Conservation (phyloP, 2,888 invertebrate species). For the Macroteleia sp. region DNA sequence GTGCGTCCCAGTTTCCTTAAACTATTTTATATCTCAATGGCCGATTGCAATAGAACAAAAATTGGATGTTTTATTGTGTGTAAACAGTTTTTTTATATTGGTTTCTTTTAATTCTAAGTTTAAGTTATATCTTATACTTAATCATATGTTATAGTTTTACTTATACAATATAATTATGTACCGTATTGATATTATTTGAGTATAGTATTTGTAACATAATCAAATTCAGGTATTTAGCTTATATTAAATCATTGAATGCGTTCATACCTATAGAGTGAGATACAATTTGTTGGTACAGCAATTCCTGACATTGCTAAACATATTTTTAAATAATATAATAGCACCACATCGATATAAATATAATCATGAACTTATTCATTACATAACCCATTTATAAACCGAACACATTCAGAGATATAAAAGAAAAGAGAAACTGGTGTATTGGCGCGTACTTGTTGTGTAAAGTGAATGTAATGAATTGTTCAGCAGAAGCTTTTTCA, state of each 20-base stretch:
- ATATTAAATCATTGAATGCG: constrained; percentile 1
- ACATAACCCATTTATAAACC: constrained; percentile 43
- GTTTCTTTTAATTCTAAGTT: too few relatives aligned
- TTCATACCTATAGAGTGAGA: constrained; percentile 34
- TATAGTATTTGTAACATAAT: constrained; percentile 9
- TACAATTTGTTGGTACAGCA: constrained; percentile 13
- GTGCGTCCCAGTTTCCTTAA: constrained; percentile 41
- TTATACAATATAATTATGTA: not conserved
- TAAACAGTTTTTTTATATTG: too few relatives aligned
- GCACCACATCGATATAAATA: constrained; percentile 27
- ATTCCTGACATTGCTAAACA: constrained; percentile 25
- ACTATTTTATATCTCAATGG: constrained; percentile 34
- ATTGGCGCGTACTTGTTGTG: constrained; percentile 70
- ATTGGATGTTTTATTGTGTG: constrained; percentile 1
- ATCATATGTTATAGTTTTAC: too few relatives aligned
- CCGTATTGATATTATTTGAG: not conserved
- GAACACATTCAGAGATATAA: constrained; percentile 44
- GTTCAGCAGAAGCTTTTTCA: constrained; percentile 80
- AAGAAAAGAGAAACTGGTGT: constrained; percentile 63
- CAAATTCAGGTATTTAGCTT: constrained; percentile 1
- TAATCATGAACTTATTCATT: constrained; percentile 31
- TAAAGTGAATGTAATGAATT: constrained; percentile 79
- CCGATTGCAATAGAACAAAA: constrained; percentile 22
- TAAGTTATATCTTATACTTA: too few relatives aligned
- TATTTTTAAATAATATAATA: constrained; percentile 58